phyloP scores from a whole-genome alignment of 2,888 invertebrate genomes.

The Sabatieria punctata region DNA sequence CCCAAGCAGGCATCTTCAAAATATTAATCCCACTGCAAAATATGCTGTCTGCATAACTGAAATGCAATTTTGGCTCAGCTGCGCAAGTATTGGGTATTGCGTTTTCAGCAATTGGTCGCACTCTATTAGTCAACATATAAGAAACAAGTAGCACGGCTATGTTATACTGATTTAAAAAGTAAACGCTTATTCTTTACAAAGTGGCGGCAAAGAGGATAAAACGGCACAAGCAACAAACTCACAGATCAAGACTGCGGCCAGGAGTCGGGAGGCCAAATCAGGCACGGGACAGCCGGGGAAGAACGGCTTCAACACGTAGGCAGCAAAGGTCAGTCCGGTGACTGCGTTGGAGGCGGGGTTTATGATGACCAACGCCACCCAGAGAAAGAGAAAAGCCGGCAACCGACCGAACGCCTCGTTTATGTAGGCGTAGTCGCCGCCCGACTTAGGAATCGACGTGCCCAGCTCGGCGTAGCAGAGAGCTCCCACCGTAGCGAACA shows the following conservation, averaged over 20 bases:
- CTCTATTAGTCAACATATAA: not conserved
- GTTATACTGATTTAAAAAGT: not conserved
- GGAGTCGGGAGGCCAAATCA: slow-evolving; percentile 55
- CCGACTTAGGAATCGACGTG: slow-evolving; percentile 84
- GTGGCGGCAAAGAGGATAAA: no score
- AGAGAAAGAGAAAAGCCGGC: slow-evolving; percentile 77
- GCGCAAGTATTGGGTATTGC: no score
- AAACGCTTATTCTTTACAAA: not conserved
- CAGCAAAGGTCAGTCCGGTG: slow-evolving; percentile 76
- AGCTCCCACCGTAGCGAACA: slow-evolving; percentile 76
- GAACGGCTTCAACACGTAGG: slow-evolving; percentile 58
- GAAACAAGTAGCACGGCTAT: not conserved
- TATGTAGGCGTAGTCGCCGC: slow-evolving; percentile 90
- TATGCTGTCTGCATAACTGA: no score
- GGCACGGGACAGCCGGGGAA: slow-evolving; percentile 66
- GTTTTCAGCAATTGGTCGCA: no score
- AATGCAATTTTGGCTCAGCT: no score
- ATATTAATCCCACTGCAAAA: no score
- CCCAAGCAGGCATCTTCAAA: no score
- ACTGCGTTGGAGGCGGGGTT: slow-evolving; percentile 82
- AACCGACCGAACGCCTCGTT: slow-evolving; percentile 67
- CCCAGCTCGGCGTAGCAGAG: slow-evolving; percentile 88
- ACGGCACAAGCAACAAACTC: no score
- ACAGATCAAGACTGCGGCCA: slow-evolving; percentile 49
- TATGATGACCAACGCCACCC: slow-evolving; percentile 68